Conservation (phyloP, 2,113 vertebrate species). For the Crocuta crocuta region DNA sequence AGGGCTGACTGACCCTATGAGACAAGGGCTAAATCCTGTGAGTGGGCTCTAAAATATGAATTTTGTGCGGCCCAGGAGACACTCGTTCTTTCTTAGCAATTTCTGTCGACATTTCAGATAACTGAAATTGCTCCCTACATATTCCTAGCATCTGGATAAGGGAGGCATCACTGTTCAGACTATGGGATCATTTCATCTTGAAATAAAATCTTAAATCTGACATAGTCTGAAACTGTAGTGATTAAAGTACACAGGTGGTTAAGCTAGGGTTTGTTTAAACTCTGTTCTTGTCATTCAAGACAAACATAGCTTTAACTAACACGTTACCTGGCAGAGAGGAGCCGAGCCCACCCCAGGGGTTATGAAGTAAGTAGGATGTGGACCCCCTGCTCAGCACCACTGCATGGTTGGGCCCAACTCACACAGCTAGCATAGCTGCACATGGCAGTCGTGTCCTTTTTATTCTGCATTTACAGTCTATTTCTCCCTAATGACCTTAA, state of each 20-base stretch:
- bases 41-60: neutral
- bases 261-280: neutral
- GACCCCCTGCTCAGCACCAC: neutral
- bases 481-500: neutral
- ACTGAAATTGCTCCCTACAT: neutral
- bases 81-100: neutral
- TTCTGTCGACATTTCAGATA: neutral
- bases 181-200: neutral
- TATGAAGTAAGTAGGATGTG: accelerated
- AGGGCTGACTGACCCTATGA: neutral
- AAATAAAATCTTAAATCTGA: neutral
- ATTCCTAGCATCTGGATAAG: neutral
- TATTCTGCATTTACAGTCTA: neutral
- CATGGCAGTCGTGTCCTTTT: neutral
- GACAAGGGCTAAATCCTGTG: neutral
- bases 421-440: neutral
- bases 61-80: neutral
- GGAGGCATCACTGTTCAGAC: neutral
- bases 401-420: neutral
- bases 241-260: neutral
- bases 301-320: neutral
- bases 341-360: neutral
- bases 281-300: neutral
- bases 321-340: neutral
- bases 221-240: neutral